phyloP scores from a whole-genome alignment of 2,888 invertebrate genomes.

The Athalia rosae region DNA sequence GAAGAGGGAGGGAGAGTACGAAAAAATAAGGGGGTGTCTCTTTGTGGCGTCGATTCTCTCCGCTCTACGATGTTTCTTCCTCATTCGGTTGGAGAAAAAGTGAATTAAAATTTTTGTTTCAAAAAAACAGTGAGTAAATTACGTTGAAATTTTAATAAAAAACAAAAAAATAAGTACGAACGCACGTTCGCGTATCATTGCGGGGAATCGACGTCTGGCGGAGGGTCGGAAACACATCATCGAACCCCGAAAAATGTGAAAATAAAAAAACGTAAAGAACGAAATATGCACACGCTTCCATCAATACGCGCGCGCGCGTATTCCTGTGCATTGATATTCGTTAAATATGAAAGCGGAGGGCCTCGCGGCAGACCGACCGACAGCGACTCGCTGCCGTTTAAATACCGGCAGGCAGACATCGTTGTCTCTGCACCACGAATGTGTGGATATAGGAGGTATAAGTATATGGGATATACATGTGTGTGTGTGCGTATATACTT shows the following conservation, averaged over 20 bases:
- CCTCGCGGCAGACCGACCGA: too few relatives aligned
- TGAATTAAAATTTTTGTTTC: background rate
- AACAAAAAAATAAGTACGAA: background rate
- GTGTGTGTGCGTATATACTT: too few relatives aligned
- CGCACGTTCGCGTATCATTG: background rate
- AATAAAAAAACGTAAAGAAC: background rate
- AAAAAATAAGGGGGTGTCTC: background rate
- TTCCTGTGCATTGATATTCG: too few relatives aligned
- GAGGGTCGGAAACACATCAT: background rate
- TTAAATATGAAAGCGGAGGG: too few relatives aligned
- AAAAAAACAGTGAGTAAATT: background rate
- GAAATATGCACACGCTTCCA: background rate
- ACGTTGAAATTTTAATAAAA: background rate
- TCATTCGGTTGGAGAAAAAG: too few relatives aligned
- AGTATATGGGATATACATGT: too few relatives aligned
- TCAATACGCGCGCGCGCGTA: too few relatives aligned
- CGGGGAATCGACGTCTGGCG: background rate
- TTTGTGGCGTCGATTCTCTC: constrained; percentile 12
- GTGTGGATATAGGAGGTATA: background rate
- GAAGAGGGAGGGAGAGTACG: background rate
- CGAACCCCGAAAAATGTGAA: background rate
- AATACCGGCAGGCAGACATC: too few relatives aligned
- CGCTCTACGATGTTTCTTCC: background rate
- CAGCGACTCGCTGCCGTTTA: too few relatives aligned
- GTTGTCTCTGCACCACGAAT: background rate